Conservation (phyloP, 1,140 invertebrate species). For the Brachionus koreanus region DNA sequence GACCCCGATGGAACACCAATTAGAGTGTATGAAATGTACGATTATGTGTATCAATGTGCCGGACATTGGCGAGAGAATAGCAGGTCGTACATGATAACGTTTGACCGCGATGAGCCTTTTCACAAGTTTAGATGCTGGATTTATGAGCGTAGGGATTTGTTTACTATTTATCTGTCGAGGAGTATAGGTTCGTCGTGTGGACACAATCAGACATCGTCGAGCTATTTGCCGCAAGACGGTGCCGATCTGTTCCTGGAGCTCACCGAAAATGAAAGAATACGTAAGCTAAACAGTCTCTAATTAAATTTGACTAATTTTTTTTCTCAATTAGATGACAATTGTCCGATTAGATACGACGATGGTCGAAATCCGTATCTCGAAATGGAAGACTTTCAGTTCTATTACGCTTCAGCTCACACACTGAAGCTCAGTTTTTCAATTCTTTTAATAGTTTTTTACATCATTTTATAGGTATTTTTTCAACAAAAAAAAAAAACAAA, state of each 20-base stretch:
- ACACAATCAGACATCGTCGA: slow-evolving; percentile 17
- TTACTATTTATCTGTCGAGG: slow-evolving; percentile 35
- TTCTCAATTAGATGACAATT: slow-evolving; percentile 31
- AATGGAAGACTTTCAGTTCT: slow-evolving; percentile 45
- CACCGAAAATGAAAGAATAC: slow-evolving; percentile 37
- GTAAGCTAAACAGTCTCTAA: not conserved
- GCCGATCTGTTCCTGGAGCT: slow-evolving; percentile 42
- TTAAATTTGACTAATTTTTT: not conserved
- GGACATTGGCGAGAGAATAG: slow-evolving; percentile 43
- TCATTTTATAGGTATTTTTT: not conserved
- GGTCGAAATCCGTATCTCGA: slow-evolving; percentile 41
- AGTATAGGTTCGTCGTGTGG: slow-evolving; percentile 39
- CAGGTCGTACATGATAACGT: slow-evolving; percentile 40
- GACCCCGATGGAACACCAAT: slow-evolving; percentile 43
- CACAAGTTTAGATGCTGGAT: slow-evolving; percentile 43
- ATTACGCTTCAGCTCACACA: slow-evolving; percentile 24
- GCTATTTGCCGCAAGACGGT: slow-evolving; percentile 25
- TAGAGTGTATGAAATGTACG: slow-evolving; percentile 34
- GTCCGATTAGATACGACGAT: slow-evolving; percentile 45
- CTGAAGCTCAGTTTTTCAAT: not conserved
- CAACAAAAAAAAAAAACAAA: not conserved
- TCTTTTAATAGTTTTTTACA: not conserved
- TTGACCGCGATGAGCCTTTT: slow-evolving; percentile 42
- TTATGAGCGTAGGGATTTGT: slow-evolving; percentile 44
- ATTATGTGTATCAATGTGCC: slow-evolving; percentile 45